Conservation (phyloP, 2,113 vertebrate genomes). For the Macaca nemestrina region DNA sequence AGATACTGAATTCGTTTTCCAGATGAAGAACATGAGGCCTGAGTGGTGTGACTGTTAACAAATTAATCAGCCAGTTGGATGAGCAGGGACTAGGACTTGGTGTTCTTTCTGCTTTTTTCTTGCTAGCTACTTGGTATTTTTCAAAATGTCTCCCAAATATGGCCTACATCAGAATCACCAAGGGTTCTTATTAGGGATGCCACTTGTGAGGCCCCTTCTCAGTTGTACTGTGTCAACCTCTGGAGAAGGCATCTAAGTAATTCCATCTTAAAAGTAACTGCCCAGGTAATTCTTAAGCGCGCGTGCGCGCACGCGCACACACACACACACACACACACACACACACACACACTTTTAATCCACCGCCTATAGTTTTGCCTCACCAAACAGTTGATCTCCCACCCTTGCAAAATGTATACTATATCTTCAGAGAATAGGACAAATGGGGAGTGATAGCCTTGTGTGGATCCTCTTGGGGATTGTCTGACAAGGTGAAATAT, state of each 20-base stretch:
- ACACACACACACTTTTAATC: background rate
- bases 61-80: conserved; percentile 13
- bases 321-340: background rate
- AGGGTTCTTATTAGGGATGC: background rate
- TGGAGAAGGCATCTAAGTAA: background rate
- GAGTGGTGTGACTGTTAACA: background rate
- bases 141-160: background rate
- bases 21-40: background rate
- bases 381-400: conserved; percentile 12
- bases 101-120: background rate
- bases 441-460: conserved; percentile 6
- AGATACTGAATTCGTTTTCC: conserved; percentile 25
- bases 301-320: accelerated
- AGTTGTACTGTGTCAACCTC: background rate
- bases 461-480: conserved; percentile 3
- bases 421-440: conserved; percentile 18
- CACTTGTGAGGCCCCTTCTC: background rate
- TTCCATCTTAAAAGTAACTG: background rate
- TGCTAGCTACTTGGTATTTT: background rate
- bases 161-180: background rate
- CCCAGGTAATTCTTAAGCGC: background rate
- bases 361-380: background rate
- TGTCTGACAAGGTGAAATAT: conserved; percentile 67
- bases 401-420: background rate
- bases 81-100: background rate